Base-by-base conservation (phyloP, 2,888 invertebrate genomes). In the Drosophila conformis region DNA sequence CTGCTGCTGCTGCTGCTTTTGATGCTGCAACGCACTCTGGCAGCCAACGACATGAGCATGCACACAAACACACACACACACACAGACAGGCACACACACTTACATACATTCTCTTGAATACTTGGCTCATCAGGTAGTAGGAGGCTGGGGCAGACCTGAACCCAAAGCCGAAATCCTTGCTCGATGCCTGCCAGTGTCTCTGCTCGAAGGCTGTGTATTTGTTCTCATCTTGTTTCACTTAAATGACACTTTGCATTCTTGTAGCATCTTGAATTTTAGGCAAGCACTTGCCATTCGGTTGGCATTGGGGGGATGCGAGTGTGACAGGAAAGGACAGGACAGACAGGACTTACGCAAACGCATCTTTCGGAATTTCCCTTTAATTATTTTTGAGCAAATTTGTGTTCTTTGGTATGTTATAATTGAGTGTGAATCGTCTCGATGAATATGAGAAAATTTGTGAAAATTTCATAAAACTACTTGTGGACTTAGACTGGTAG, bases 391-490 rank as follows among this genome's bases (percentile, higher is more conserved):
- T 72, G 64, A 70, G 74, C 78, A 89, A 89, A 86, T 81, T 89
- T 86, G 77, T 86, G 81, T 86, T 74, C 83, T 68, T 83, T 85
- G 91, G 91, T 83, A 91, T 91, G 91, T 89, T 87, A 84, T 91
- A 91, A 91, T 91, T 90, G 89, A 91, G 89, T 91, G 91, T 86
- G 90, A 89, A 91, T 89, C 85, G 83, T 89, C 87, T 80, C 89
- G 79, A 82, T 86, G 84, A 81, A 87, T 86, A 87, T 87, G 84
- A 29, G 40, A 84, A 87, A 89, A 89, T 89, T 87, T 89, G 86
- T 82, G 83, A 86, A 89, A 84, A 89, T 84, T 87, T 82, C 76
- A 85, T 87, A 87, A 89, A 83, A 85, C 65, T 73, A 21, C 42
- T 73, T 57, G 52, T 52, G 51, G 60, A 53, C 56, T 69, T 66